These are phyloP conservation scores for Sepioteuthis lessoniana DNA, from an alignment of 2,888 invertebrate species.

Conservation along the genomic window DNA sequence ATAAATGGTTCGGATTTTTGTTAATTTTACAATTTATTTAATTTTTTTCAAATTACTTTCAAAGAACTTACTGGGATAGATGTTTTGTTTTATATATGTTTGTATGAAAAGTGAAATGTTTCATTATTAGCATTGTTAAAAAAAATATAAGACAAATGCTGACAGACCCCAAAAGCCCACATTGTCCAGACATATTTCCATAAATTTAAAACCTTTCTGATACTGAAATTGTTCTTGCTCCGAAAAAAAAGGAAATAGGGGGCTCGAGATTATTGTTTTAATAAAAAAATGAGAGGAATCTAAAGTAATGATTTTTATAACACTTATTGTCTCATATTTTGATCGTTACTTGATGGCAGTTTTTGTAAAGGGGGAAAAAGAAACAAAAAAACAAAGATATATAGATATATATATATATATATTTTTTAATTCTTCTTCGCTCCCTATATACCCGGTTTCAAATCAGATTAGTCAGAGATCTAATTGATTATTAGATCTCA, in stretches of 20 bases:
- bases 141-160: not conserved
- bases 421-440: not conserved
- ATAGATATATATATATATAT: not conserved
- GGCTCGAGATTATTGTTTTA: not conserved
- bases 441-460: not conserved
- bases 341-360: not conserved
- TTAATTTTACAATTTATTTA: not conserved
- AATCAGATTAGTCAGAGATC: not conserved
- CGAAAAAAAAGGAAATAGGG: conserved; percentile 17
- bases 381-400: not conserved
- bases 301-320: not conserved
- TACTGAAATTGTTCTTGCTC: not conserved
- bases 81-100: not conserved
- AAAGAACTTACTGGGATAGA: not conserved
- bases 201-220: not conserved
- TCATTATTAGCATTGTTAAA: not conserved
- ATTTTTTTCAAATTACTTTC: not conserved
- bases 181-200: conserved; percentile 5
- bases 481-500: not conserved
- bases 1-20: not conserved
- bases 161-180: conserved; percentile 18
- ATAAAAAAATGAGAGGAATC: not conserved
- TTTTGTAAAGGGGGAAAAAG: not conserved
- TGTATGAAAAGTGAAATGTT: not conserved
- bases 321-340: not conserved